Percentiles rank a stretch among this genome's conserved stretches.
Conservation (phyloP, 2,797 vertebrate species). For the Chiloscyllium punctatum region DNA sequence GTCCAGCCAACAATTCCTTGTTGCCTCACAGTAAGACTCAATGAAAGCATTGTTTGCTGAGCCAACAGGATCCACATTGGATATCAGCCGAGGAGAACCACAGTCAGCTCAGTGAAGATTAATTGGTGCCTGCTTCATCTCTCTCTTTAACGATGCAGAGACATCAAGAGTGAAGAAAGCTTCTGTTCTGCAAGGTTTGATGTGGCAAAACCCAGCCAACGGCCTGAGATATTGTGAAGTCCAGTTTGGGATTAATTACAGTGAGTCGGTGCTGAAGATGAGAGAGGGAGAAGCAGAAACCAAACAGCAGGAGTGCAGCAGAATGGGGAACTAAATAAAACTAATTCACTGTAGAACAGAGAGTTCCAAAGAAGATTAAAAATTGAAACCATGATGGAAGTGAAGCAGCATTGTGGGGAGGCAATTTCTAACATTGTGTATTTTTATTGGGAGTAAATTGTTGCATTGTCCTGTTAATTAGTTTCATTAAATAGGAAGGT, state of each 20-base stretch:
- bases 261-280: not conserved
- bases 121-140: not conserved
- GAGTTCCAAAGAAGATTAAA: not conserved
- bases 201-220: not conserved
- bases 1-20: conserved; percentile 42
- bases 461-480: not conserved
- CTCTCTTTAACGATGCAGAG: not conserved
- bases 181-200: not conserved
- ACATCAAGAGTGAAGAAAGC: not conserved
- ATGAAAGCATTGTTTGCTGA: not conserved
- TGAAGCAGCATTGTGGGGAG: not conserved
- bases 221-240: not conserved
- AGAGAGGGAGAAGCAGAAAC: not conserved
- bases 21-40: not conserved
- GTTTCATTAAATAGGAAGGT: conserved; percentile 11
- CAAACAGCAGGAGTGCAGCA: not conserved
- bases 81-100: not conserved
- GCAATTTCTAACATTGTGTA: not conserved
- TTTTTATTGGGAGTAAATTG: not conserved
- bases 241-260: not conserved
- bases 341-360: not conserved
- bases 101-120: not conserved
- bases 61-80: not conserved
- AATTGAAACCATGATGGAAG: not conserved
- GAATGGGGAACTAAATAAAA: not conserved